Evolutionary conservation across 2,797 vertebrate species (phyloP).

Genomic region (Typhlichthys subterraneus): DNA sequence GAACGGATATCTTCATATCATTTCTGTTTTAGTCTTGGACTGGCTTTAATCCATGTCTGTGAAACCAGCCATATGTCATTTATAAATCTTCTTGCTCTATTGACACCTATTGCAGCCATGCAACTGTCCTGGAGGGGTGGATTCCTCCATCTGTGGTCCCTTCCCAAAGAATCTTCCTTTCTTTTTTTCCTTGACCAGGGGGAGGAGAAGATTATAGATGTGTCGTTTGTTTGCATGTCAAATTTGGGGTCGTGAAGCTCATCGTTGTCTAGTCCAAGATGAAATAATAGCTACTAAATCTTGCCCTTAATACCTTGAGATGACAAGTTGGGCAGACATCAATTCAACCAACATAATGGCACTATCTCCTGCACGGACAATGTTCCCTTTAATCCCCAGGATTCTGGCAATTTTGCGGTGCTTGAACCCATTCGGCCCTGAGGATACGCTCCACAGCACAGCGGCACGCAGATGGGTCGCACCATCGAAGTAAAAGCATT

Average conservation of each 20-base stretch:
- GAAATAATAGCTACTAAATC: neutral
- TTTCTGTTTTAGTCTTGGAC: no score
- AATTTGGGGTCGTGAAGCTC: constrained; percentile 17
- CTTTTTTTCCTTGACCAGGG: no score
- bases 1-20: no score
- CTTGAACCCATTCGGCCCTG: constrained; percentile 25
- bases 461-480: constrained; percentile 61
- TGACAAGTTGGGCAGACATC: constrained; percentile 30
- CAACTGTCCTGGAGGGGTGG: no score
- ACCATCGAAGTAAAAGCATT: constrained; percentile 68
- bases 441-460: constrained; percentile 29
- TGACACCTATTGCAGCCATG: neutral
- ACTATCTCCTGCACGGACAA: constrained; percentile 32
- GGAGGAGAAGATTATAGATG: no score
- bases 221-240: neutral
- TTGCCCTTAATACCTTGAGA: constrained; percentile 2
- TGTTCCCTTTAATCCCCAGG: constrained; percentile 42
- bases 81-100: no score
- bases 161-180: no score
- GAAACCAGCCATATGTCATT: no score
- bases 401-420: constrained; percentile 28
- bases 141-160: no score
- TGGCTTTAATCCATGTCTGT: no score
- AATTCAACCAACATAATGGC: constrained; percentile 36
- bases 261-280: constrained; percentile 12